Percentiles rank a stretch among this genome's conserved stretches.
phyloP scores from a whole-genome alignment of 2,888 invertebrate species.

The Lepidocyrtoides sp. region DNA sequence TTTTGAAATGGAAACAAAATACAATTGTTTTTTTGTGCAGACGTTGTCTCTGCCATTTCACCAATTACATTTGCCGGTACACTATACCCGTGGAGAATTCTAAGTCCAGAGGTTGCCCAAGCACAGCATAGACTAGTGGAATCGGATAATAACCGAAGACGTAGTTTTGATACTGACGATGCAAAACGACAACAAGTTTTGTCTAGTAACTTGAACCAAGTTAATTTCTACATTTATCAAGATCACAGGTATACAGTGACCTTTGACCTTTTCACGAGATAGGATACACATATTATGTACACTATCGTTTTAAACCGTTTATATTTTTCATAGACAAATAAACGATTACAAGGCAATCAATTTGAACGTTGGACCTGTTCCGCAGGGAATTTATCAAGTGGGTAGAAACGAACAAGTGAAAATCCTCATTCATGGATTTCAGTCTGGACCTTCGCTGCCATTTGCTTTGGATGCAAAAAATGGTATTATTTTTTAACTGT shows the following conservation, averaged over 20 bases:
- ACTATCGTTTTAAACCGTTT: neutral
- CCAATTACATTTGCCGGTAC: conserved; percentile 53
- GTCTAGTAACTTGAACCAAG: conserved; percentile 58
- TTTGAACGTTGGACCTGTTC: neutral
- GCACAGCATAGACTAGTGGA: conserved; percentile 19
- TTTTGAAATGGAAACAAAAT: no score
- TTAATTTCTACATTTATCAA: conserved; percentile 66
- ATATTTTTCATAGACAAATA: conserved; percentile 20
- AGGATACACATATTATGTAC: no score
- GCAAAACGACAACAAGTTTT: neutral
- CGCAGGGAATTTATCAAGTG: conserved; percentile 8
- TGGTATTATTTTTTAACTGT: no score
- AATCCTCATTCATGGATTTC: conserved; percentile 80
- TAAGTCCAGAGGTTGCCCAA: conserved; percentile 51
- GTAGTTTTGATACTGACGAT: neutral
- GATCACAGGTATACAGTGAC: conserved; percentile 50
- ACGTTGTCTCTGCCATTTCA: conserved; percentile 53
- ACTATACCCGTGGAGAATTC: conserved; percentile 53
- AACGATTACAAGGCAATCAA: conserved; percentile 44
- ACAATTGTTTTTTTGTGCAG: neutral
- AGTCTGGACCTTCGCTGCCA: conserved; percentile 35
- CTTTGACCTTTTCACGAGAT: no score
- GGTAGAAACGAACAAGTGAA: conserved; percentile 45
- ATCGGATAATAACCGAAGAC: neutral
- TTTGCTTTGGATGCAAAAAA: conserved; percentile 73